These are phyloP conservation scores for Shinisaurus crocodilurus DNA, from an alignment of 2,113 vertebrate species.

Conservation along the genomic window DNA sequence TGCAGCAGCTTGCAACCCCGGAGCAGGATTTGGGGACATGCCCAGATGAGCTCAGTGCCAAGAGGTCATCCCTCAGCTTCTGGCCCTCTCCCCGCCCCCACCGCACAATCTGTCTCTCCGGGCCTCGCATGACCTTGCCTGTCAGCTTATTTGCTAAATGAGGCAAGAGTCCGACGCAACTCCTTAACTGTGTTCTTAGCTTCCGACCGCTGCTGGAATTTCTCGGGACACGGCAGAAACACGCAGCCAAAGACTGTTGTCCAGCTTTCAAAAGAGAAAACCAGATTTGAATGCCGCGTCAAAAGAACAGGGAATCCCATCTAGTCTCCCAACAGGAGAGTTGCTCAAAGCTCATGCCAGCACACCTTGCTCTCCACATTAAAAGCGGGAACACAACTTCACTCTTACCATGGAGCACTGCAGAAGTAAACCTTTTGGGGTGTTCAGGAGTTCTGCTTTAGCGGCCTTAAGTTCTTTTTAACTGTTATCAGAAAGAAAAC, in stretches of 20 bases:
- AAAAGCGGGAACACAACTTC: no score
- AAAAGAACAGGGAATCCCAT: neutral
- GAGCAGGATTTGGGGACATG: neutral
- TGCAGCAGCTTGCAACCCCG: neutral
- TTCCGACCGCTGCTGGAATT: neutral
- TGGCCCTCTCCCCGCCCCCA: neutral
- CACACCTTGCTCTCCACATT: no score
- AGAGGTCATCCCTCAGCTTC: neutral
- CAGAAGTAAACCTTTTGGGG: no score
- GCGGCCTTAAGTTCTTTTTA: no score
- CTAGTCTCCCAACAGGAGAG: neutral
- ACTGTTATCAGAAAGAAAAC: no score
- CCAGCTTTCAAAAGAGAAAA: no score
- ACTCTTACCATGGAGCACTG: no score
- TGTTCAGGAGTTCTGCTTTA: no score
- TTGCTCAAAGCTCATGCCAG: neutral
- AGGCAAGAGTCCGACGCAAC: neutral
- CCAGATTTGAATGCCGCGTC: neutral
- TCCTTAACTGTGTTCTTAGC: no score
- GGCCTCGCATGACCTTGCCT: neutral
- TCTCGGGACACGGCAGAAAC: neutral
- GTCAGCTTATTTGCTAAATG: neutral
- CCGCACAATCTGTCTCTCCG: no score
- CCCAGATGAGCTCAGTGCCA: neutral
- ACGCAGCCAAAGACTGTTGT: neutral